A percentile compares a stretch with the other conserved stretches of the same genome.
Evolutionary conservation across 92 coral and sea anemone species (phyloP).

Genomic region (Pocillopora meandrina): DNA sequence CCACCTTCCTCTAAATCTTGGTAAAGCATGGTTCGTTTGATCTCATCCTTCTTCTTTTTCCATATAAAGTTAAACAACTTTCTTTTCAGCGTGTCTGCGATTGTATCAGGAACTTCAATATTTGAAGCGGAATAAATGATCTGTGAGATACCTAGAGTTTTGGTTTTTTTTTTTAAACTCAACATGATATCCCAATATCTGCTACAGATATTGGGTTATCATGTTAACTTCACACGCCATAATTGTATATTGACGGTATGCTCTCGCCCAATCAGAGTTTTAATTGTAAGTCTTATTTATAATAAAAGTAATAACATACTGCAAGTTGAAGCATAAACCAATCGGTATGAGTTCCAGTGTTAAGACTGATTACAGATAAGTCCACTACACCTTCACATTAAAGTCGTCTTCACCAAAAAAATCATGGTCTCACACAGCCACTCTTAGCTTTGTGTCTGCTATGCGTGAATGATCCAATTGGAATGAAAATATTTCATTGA

Average conservation of each 20-base stretch:
- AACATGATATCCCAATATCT: no score
- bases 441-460: conserved; percentile 73
- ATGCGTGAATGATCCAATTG: conserved; percentile 72
- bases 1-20: neutral
- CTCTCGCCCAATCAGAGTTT: no score
- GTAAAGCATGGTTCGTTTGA: no score
- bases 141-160: conserved; percentile 4
- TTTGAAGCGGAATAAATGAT: neutral
- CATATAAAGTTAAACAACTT: neutral
- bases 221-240: no score
- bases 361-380: conserved; percentile 72
- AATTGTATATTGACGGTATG: no score
- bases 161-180: neutral
- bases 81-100: neutral
- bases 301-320: conserved; percentile 40
- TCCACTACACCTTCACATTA: conserved; percentile 92
- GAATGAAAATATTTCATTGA: conserved; percentile 91
- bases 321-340: conserved; percentile 96
- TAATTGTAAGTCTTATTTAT: neutral
- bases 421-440: conserved; percentile 91
- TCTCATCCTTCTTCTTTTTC: neutral
- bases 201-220: no score
- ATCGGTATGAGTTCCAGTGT: conserved; percentile 76
- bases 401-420: conserved; percentile 98
- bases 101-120: neutral